Base-by-base conservation (phyloP, 2,113 vertebrate genomes). In the Panthera tigris region DNA sequence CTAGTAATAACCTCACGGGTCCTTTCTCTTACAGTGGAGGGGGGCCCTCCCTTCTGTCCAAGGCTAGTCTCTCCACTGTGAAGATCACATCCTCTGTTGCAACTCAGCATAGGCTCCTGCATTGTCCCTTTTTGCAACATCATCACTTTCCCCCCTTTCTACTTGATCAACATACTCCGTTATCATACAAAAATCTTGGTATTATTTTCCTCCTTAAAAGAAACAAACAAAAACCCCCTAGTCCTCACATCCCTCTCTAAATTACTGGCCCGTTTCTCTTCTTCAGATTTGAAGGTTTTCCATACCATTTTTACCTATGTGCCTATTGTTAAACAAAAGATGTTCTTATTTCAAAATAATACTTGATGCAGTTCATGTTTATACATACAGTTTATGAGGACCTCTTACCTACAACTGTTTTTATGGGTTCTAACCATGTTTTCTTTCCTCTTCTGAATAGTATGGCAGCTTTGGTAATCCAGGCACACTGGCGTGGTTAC, bases 391-490 rank as follows among this genome's bases (percentile, higher is more conserved):
- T 13, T 88, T 55, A 31, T 65, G 31, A 94, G 25, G 13, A 45
- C 7, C 29, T 94, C 76, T 87, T 84, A n/a, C 33, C 21, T 93
- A 45, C 27, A 39, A 66, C 4, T 63, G 0, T 48, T 39, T 88
- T 97, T 57, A 48, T 33, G 2, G 21, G 13, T 48, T 73, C n/a
- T 91, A 76, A 92, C 93, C 76, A 21, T 15, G 7, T 80, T 4
- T 95, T 65, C 19, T 81, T 97, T 96, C 81, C 92, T 96, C 13
- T 55, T 97, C 10, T 52, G 95, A 94, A 27, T 89, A 99, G 98
- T 90, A 92, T 95, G 97, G 98, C 98, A 96, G 98, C 99, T 87
- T 82, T 96, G n/a, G 69, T 99, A 97, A 99, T 99, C 89, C 99
- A 99, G 83, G 98, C 98, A 89, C 90, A 66, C 79, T 99, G 99